Conservation (phyloP, 2,113 vertebrate genomes). For the Nannospalax galili region DNA sequence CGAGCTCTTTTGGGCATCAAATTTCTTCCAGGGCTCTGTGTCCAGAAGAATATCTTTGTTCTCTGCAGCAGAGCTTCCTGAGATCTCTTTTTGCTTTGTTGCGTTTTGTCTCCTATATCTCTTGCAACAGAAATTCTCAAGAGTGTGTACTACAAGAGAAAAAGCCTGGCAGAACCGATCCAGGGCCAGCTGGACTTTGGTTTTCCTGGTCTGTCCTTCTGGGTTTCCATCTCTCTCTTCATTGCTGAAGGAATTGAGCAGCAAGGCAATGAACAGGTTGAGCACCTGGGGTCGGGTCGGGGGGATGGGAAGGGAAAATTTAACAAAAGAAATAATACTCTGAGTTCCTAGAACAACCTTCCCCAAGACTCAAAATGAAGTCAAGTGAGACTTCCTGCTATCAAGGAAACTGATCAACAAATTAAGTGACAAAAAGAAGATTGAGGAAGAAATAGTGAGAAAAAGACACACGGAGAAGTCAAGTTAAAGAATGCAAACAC, state of each 20-base stretch:
- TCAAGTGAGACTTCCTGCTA: not conserved
- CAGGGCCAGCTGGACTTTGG: slow-evolving; percentile 92
- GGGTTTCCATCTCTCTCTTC: slow-evolving; percentile 83
- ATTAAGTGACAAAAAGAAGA: not conserved
- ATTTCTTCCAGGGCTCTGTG: slow-evolving; percentile 67
- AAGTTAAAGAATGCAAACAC: not conserved
- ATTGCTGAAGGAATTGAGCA: slow-evolving; percentile 95
- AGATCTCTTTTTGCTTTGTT: slow-evolving; percentile 26
- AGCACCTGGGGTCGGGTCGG: slow-evolving; percentile 88
- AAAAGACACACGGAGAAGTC: not conserved
- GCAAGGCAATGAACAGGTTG: slow-evolving; percentile 96
- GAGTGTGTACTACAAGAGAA: slow-evolving; percentile 68
- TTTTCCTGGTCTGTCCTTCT: slow-evolving; percentile 83
- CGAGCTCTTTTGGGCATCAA: not conserved
- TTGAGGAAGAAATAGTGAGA: not conserved
- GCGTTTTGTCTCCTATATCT: not conserved
- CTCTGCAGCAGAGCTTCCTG: not conserved
- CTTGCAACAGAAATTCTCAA: slow-evolving; percentile 69
- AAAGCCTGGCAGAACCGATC: slow-evolving; percentile 85
- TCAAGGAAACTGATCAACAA: not conserved
- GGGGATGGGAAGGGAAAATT: not conserved
- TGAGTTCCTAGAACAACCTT: not conserved
- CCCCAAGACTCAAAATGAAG: not conserved
- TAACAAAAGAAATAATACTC: not conserved
- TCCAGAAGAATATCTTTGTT: slow-evolving; percentile 14